These are phyloP conservation scores for Aphelinus atriplicis DNA, from an alignment of 1,140 invertebrate species.

Conservation along the genomic window DNA sequence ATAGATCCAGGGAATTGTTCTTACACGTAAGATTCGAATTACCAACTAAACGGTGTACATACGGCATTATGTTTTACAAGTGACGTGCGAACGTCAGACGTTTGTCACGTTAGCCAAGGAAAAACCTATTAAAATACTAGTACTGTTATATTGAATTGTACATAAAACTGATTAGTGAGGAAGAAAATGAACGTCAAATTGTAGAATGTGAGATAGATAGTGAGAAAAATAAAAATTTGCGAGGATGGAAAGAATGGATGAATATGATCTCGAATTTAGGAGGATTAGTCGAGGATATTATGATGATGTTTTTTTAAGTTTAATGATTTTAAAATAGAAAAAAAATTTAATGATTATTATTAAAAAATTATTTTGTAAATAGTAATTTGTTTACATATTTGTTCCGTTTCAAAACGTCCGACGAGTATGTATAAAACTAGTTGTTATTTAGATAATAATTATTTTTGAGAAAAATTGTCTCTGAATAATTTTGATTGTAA, in stretches of 20 bases:
- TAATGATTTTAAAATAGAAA: background rate
- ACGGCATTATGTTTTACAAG: constrained; percentile 38
- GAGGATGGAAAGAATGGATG: background rate
- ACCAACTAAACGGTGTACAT: constrained; percentile 34
- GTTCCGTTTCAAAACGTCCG: constrained; percentile 18
- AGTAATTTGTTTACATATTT: constrained; percentile 24
- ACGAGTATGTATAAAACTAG: constrained; percentile 20
- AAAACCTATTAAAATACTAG: constrained; percentile 36
- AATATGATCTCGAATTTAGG: constrained; percentile 23
- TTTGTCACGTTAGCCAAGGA: constrained; percentile 24
- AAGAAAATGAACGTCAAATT: constrained; percentile 10
- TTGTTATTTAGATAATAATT: constrained; percentile 9
- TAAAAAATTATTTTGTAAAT: constrained; percentile 27
- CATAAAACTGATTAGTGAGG: constrained; percentile 30
- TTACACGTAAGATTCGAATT: constrained; percentile 57
- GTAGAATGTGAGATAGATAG: background rate
- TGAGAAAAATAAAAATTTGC: no score
- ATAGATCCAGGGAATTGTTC: constrained; percentile 64
- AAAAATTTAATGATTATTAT: constrained; percentile 13
- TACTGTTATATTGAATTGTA: constrained; percentile 37
- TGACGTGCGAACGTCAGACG: constrained; percentile 25
- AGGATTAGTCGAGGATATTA: constrained; percentile 13
- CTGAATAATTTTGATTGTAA: constrained; percentile 42
- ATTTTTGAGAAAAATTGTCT: constrained; percentile 20
- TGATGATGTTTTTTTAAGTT: background rate